Percentiles rank a stretch among this genome's conserved stretches.
Conservation (phyloP, 2,113 vertebrate genomes). For the Austrofundulus limnaeus region DNA sequence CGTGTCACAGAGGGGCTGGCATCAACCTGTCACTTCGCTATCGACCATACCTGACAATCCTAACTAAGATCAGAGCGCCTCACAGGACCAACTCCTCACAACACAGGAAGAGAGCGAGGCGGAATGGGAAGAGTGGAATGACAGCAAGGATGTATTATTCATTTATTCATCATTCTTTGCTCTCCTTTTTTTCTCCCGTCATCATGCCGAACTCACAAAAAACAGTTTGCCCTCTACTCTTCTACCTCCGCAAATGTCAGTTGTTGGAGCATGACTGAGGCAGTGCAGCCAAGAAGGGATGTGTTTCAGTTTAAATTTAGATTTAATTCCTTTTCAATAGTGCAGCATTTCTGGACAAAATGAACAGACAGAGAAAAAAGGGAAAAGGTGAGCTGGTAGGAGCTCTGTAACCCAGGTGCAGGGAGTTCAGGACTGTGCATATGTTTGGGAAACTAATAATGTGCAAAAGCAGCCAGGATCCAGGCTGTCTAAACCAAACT, state of each 20-base stretch:
- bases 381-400: constrained; percentile 4
- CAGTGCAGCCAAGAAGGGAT: constrained; percentile 19
- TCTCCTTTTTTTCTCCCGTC: constrained; percentile 46
- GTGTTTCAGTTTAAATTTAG: constrained; percentile 44
- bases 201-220: constrained; percentile 46
- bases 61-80: constrained; percentile 58
- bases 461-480: neutral
- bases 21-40: constrained; percentile 52
- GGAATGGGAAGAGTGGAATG: constrained; percentile 58
- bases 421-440: neutral
- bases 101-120: constrained; percentile 49
- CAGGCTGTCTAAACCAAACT: constrained; percentile 2
- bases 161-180: constrained; percentile 68
- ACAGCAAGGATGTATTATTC: constrained; percentile 75
- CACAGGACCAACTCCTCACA: constrained; percentile 43
- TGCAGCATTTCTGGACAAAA: constrained; percentile 16
- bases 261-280: constrained; percentile 53
- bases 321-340: constrained; percentile 26
- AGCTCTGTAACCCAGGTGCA: constrained; percentile 4
- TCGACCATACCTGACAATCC: constrained; percentile 63
- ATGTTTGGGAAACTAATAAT: constrained; percentile 11
- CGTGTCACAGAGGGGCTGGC: constrained; percentile 36
- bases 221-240: constrained; percentile 30
- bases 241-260: constrained; percentile 63
- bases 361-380: constrained; percentile 4